A percentile compares a stretch with the other conserved stretches of the same genome.
Evolutionary conservation across 2,113 vertebrate genomes (phyloP).

Genomic region (Nycticorax nycticorax): DNA sequence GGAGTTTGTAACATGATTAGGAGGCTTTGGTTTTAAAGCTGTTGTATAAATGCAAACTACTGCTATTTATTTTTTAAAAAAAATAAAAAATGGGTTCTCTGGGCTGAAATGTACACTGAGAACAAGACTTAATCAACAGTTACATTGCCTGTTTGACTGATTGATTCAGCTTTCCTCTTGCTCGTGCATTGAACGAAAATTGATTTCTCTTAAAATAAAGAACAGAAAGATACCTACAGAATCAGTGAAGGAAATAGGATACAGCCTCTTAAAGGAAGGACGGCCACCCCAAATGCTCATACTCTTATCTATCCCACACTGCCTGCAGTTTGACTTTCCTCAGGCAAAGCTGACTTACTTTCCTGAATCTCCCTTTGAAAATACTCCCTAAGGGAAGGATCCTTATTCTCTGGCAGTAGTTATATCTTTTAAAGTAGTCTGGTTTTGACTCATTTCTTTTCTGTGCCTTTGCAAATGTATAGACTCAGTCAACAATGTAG

Average conservation of each 20-base stretch:
- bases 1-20: background rate
- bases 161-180: background rate
- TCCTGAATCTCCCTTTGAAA: background rate
- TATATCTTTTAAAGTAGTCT: background rate
- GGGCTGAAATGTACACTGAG: background rate
- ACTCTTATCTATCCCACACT: background rate
- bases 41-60: background rate
- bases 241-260: background rate
- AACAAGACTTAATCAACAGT: background rate
- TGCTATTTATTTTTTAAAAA: background rate
- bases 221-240: background rate
- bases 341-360: background rate
- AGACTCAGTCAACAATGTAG: background rate
- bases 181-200: background rate
- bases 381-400: background rate
- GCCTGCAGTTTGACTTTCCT: background rate
- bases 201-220: background rate
- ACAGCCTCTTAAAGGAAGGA: background rate
- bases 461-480: background rate
- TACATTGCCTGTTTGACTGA: background rate
- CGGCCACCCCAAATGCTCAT: background rate
- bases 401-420: background rate
- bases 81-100: background rate
- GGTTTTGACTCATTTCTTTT: background rate
- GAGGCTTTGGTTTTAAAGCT: background rate